phyloP scores from a whole-genome alignment of 2,888 invertebrate genomes.

The Myathropa florea region DNA sequence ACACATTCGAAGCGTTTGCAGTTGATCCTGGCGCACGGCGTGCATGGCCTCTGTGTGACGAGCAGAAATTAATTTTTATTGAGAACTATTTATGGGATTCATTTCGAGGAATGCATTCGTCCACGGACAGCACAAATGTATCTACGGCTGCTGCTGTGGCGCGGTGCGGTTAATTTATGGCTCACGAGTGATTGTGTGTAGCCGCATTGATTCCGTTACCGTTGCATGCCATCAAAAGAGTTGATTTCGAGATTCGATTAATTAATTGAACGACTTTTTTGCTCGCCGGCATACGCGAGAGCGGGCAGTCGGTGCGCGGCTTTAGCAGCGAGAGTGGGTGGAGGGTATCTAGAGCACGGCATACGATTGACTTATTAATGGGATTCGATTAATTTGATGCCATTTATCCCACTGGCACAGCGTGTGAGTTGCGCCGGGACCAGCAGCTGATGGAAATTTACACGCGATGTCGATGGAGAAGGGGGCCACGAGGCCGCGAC shows the following conservation, averaged over 20 bases:
- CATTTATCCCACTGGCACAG: conserved; percentile 61
- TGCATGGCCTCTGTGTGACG: conserved; percentile 6
- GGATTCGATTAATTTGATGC: conserved; percentile 64
- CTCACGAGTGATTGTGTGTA: conserved; percentile 14
- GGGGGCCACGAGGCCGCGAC: conserved; percentile 22
- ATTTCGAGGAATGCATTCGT: not conserved
- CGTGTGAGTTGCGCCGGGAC: conserved; percentile 25
- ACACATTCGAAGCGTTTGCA: not conserved
- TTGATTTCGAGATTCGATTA: conserved; percentile 45
- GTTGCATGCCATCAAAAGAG: conserved; percentile 8
- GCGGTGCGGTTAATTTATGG: conserved; percentile 41
- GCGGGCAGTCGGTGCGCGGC: not conserved
- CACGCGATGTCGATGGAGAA: conserved; percentile 34
- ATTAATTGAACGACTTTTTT: conserved; percentile 37
- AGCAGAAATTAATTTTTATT: conserved; percentile 41
- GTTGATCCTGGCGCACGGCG: not conserved
- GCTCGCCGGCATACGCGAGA: not conserved
- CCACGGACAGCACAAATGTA: not conserved
- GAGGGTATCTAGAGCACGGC: not conserved
- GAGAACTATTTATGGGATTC: conserved; percentile 48
- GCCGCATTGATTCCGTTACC: conserved; percentile 2
- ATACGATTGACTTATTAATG: conserved; percentile 58
- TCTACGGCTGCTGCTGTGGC: not conserved
- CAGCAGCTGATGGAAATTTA: conserved; percentile 54
- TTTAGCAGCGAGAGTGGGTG: not conserved